A percentile compares a stretch with the other conserved stretches of the same genome.
phyloP scores from a whole-genome alignment of 1,140 invertebrate genomes.

The Mycetomoellerius zeteki region DNA sequence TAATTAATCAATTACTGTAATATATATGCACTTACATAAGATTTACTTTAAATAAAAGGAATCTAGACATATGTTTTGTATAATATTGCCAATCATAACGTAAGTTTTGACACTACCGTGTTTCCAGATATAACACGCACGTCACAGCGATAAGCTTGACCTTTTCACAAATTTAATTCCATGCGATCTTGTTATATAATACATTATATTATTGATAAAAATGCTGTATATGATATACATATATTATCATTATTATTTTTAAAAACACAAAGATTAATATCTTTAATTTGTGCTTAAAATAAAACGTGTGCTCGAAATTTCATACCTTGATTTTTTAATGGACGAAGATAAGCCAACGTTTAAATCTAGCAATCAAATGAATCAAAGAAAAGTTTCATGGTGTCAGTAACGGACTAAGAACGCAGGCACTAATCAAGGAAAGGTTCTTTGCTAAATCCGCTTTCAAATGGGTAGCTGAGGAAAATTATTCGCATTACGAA shows the following conservation, averaged over 20 bases:
- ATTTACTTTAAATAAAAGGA: slow-evolving; percentile 37
- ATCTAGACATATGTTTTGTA: neutral
- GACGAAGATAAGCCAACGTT: neutral
- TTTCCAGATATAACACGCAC: neutral
- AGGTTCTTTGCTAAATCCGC: slow-evolving; percentile 36
- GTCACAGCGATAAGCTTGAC: neutral
- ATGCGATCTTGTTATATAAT: neutral
- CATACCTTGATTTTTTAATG: neutral
- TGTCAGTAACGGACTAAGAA: slow-evolving; percentile 22
- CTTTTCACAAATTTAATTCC: neutral
- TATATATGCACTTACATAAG: slow-evolving; percentile 27
- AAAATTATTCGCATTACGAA: slow-evolving; percentile 71
- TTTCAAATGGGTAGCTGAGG: slow-evolving; percentile 31
- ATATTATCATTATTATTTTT: neutral
- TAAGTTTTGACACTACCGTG: neutral
- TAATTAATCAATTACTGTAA: slow-evolving; percentile 45
- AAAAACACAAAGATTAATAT: neutral
- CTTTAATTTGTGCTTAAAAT: neutral
- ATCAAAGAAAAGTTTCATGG: slow-evolving; percentile 6
- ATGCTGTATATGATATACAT: neutral
- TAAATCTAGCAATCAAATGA: neutral
- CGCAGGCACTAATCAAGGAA: slow-evolving; percentile 18
- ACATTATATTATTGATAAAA: neutral
- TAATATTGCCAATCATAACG: slow-evolving; percentile 18
- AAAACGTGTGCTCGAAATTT: neutral